Evolutionary conservation across 2,888 invertebrate species (phyloP), one percentile per base, ranked within the genome.

Genomic region (Pedicia rivosa): DNA sequence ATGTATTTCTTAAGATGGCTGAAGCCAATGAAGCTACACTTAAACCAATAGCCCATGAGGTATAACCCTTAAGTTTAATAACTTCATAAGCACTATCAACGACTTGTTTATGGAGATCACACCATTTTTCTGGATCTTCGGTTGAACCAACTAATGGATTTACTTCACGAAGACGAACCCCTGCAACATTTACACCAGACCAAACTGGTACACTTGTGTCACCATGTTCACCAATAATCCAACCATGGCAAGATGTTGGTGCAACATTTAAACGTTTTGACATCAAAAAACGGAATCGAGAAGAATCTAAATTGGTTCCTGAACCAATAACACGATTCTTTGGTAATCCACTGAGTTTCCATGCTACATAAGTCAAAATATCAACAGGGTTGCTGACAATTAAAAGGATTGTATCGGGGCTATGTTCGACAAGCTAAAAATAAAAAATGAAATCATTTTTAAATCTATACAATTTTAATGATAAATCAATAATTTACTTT

Each of bases 321-420:
- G 88, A 86, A 8, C 92, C 92, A 53, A 94, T 78, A 34, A 92
- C 83, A 24, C 80, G 74, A 54, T 87, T 72, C 56, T 78, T 76
- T 8, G 92, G 90, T 46, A 92, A 65, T 6, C 90, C 90, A 44
- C 88, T 88, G 38, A 94, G 56, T 62, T 86, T 90, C 91, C 91
- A 94, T n/a, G 91, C 78, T 9, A 91, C 86, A 56, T 86, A 91
- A 1, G 91, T 90, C 51, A 94, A 65, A 42, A 92, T 78, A 55
- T 94, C 92, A 19, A 90, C 88, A 1, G 92, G 92, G 59, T 92
- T 92, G 47, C 86, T 84, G 5, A 92, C 90, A 50, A 92, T 76
- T 42, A 92, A 51, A 19, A 94, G 61, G 38, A 88, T 75, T 9
- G 87, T 76, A 48, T 91, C 72, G 0, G 92, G 92, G 42, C 87